Evolutionary conservation across 2,113 vertebrate genomes (phyloP).

Genomic region (Monarcha castaneiventris): DNA sequence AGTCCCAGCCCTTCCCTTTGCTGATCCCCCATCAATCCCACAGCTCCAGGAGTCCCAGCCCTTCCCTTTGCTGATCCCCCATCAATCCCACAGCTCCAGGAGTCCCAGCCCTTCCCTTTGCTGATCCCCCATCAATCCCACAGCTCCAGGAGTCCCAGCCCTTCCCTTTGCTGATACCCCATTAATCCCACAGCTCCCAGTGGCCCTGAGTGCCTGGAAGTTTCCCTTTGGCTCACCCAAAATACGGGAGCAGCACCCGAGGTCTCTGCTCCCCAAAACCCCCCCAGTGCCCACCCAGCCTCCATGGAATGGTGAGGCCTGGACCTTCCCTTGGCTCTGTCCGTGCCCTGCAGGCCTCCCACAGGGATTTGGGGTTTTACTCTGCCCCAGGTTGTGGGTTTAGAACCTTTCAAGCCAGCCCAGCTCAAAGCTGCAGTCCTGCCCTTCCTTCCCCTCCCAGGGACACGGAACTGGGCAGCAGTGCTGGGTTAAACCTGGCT

Average conservation of each 20-base stretch:
- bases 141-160: not conserved
- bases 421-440: not conserved
- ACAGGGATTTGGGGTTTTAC: fast-evolving
- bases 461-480: too few species aligned
- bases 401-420: not conserved
- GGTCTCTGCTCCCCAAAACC: not conserved
- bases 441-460: not conserved
- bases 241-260: not conserved
- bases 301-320: not conserved
- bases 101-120: too few species aligned
- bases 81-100: too few species aligned
- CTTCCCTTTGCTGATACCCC: not conserved
- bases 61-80: too few species aligned
- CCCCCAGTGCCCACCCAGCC: not conserved
- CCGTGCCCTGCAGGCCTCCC: not conserved
- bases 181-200: not conserved
- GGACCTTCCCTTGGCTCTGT: not conserved
- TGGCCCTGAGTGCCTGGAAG: not conserved
- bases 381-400: not conserved
- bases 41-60: not conserved
- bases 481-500: not conserved
- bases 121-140: not conserved
- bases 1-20: too few species aligned
- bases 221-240: not conserved
- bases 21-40: not conserved